A percentile compares a stretch with the other conserved stretches of the same genome.
These are phyloP conservation scores for Nettapus auritus DNA, from an alignment of 2,113 vertebrate species.

Conservation along the genomic window DNA sequence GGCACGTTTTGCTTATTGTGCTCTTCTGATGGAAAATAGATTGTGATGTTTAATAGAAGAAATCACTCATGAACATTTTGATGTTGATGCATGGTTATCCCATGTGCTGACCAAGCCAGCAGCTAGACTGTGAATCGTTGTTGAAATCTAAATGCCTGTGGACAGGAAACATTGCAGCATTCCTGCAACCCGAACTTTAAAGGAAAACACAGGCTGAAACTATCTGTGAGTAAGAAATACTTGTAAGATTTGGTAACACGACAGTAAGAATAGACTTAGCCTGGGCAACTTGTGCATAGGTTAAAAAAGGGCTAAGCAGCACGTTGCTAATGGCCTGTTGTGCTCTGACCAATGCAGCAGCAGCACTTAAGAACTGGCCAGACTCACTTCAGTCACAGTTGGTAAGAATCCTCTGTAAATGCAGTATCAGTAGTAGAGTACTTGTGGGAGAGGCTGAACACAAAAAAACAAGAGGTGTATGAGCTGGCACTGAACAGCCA, in stretches of 20 bases:
- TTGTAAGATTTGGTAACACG: background rate
- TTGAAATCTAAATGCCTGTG: background rate
- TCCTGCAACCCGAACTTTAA: background rate
- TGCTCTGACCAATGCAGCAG: background rate
- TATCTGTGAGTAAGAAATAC: background rate
- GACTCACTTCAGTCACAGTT: constrained; percentile 10
- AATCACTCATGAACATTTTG: background rate
- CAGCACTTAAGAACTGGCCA: background rate
- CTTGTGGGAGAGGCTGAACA: constrained; percentile 45
- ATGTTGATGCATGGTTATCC: background rate
- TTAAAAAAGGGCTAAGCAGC: background rate
- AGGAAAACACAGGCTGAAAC: background rate
- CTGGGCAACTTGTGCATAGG: background rate
- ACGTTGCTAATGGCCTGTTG: background rate
- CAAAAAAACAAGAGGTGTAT: background rate
- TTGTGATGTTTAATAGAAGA: background rate
- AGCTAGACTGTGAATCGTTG: background rate
- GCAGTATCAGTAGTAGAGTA: background rate
- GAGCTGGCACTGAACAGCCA: background rate
- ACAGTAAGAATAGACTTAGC: background rate
- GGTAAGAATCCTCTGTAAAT: constrained; percentile 43
- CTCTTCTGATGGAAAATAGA: background rate
- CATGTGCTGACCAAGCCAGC: background rate
- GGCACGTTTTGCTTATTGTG: background rate
- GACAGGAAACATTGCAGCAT: background rate